Evolutionary conservation across 1,140 invertebrate species (phyloP).

Genomic region (Rhyzopertha dominica): DNA sequence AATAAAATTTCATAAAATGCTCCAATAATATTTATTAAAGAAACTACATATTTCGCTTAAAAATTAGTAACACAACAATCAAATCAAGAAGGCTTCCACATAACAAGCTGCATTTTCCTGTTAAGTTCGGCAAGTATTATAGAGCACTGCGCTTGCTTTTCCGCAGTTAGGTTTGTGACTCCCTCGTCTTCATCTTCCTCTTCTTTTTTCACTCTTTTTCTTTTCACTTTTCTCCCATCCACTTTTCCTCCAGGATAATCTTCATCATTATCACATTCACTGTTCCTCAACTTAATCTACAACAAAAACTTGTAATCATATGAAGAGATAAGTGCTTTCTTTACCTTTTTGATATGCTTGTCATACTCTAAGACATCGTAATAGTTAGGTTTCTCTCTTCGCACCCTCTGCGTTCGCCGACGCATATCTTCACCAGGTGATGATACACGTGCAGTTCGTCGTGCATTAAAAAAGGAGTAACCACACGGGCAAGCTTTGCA

Average conservation of each 20-base stretch:
- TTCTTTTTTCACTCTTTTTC: constrained; percentile 53
- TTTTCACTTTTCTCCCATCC: constrained; percentile 48
- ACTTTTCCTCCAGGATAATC: constrained; percentile 49
- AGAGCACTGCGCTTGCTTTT: constrained; percentile 54
- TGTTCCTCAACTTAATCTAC: constrained; percentile 46
- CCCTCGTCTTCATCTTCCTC: constrained; percentile 55
- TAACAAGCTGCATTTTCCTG: constrained; percentile 62
- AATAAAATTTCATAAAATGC: too few relatives aligned
- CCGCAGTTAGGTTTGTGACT: constrained; percentile 48
- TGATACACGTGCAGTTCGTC: constrained; percentile 51
- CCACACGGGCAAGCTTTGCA: constrained; percentile 76
- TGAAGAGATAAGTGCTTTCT: not conserved
- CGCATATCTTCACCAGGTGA: constrained; percentile 48
- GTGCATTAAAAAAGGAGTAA: constrained; percentile 68
- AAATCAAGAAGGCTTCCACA: constrained; percentile 69
- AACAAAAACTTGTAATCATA: constrained; percentile 19
- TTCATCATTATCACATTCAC: constrained; percentile 48
- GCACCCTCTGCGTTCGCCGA: constrained; percentile 66
- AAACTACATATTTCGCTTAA: too few relatives aligned
- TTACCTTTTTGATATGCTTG: constrained; percentile 59
- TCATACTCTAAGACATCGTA: constrained; percentile 76
- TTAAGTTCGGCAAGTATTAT: constrained; percentile 69
- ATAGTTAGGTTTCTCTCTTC: constrained; percentile 74
- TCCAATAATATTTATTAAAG: too few relatives aligned
- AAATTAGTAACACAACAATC: too few relatives aligned